Base-by-base conservation (phyloP, 2,888 invertebrate species). In the Macrostomum cliftonense region DNA sequence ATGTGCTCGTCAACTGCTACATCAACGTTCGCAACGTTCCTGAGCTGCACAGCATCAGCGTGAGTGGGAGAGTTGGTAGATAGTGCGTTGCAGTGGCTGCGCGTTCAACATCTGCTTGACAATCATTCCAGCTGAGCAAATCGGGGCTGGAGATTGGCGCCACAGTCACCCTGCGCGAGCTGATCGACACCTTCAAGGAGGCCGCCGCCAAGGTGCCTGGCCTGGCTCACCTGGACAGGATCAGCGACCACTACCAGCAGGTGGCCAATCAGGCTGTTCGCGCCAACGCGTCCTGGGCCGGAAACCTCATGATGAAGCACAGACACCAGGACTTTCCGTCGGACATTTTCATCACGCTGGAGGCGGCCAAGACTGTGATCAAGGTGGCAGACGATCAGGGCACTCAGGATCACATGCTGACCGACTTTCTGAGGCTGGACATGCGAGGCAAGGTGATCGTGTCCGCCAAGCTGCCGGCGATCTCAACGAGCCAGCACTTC, bases 211-310 rank as follows among this genome's bases (percentile, higher is more conserved):
- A 28, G 28, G 28, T 28, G 28, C 28, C 28, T 9, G 28, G 28
- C 9, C 9, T 28, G 28, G 28, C 28, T 28, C 28, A 28, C 28
- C 28, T 28, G 5, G 28, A 28, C 28, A 28, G 28, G 9, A 28
- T 28, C 28, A 28, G 28, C 28, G 68, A 76, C 17, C 82, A 82
- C 61, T 65, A 82, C 53, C 77, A 79, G 57, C 63, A 80, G 47
- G 77, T 82, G 2, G 82, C 81, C 0, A 79, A 78, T 63, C 74
- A 78, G 2, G 77, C 80, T 16, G 78, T 82, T 1, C 73, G 82
- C 64, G 82, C 82, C 70, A 28, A 57, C 50, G 81, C 78, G 37
- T 77, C 78, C 2, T 66, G 81, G 50, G 81, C 78, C 12, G 82
- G 81, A 0, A 82, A 81, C 59, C 62, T 82, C 49, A 76, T 77